Conservation (phyloP, 2,888 invertebrate species). For the Dascillus cervinus region DNA sequence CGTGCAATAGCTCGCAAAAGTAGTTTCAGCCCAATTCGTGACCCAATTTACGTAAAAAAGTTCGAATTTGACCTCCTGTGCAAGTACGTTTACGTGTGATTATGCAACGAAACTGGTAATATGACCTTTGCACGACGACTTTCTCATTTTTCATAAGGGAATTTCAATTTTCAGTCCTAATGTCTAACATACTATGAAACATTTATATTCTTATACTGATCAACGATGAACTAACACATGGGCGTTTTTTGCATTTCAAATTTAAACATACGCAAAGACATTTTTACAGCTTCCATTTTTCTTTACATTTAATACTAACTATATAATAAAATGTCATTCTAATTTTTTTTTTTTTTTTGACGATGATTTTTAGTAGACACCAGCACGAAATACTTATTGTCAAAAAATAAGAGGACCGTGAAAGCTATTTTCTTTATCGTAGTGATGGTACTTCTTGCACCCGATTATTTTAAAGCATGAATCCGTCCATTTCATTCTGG, state of each 20-base stretch:
- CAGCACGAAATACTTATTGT: slow-evolving; percentile 10
- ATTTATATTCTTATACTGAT: slow-evolving; percentile 16
- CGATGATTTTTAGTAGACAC: slow-evolving; percentile 14
- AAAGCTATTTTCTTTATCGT: slow-evolving; percentile 1
- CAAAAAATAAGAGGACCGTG: slow-evolving; percentile 7
- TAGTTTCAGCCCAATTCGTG: too few species aligned
- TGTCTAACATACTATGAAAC: slow-evolving; percentile 24
- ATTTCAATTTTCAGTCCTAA: too few species aligned
- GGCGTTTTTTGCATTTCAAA: slow-evolving; percentile 6
- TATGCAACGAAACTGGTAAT: too few species aligned
- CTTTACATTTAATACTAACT: slow-evolving; percentile 12
- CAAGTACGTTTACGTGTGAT: too few species aligned
- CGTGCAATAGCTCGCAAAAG: too few species aligned
- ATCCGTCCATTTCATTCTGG: slow-evolving; percentile 26
- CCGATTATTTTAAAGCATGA: slow-evolving; percentile 21
- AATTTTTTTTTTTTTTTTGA: slow-evolving; percentile 8
- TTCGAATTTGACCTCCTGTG: too few species aligned
- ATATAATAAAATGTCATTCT: slow-evolving; percentile 10
- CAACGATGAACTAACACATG: slow-evolving; percentile 14
- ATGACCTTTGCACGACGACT: too few species aligned
- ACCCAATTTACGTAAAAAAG: too few species aligned
- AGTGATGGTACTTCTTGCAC: not conserved
- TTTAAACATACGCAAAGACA: slow-evolving; percentile 2
- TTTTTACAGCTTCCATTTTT: slow-evolving; percentile 7
- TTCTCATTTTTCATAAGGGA: too few species aligned